A percentile compares a stretch with the other conserved stretches of the same genome.
Evolutionary conservation across 2,888 invertebrate genomes (phyloP).

Genomic region (Cataglyphis altisquamis): DNA sequence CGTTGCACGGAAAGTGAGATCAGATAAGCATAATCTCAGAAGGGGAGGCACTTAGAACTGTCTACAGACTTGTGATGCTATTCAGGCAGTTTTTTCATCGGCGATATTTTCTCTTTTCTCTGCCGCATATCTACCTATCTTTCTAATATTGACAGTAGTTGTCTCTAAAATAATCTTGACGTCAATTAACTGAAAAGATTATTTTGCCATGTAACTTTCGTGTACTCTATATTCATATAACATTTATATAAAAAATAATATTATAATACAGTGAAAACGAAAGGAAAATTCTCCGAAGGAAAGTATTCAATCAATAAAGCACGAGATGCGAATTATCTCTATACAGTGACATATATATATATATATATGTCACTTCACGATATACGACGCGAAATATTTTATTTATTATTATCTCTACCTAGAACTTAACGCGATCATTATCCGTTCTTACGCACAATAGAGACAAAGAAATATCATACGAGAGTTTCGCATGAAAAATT

Average conservation of each 20-base stretch:
- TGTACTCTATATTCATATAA: neutral
- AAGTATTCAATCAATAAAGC: neutral
- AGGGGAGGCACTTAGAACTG: neutral
- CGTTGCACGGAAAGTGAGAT: neutral
- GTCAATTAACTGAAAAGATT: neutral
- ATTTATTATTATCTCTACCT: neutral
- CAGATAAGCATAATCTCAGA: neutral
- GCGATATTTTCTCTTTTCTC: neutral
- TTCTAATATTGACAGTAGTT: neutral
- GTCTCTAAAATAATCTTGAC: neutral
- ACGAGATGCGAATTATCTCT: neutral
- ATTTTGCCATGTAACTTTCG: neutral
- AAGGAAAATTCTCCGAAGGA: neutral
- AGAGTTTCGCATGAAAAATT: neutral
- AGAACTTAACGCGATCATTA: neutral
- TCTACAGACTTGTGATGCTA: conserved; percentile 20
- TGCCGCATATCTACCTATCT: neutral
- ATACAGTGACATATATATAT: neutral
- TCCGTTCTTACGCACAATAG: neutral
- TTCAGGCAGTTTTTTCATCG: neutral
- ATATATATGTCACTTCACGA: neutral
- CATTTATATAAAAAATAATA: neutral
- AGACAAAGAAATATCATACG: neutral
- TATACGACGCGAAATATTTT: neutral
- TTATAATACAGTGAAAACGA: neutral